Evolutionary conservation across 2,797 vertebrate species (phyloP).

Genomic region (Malurus splendens): DNA sequence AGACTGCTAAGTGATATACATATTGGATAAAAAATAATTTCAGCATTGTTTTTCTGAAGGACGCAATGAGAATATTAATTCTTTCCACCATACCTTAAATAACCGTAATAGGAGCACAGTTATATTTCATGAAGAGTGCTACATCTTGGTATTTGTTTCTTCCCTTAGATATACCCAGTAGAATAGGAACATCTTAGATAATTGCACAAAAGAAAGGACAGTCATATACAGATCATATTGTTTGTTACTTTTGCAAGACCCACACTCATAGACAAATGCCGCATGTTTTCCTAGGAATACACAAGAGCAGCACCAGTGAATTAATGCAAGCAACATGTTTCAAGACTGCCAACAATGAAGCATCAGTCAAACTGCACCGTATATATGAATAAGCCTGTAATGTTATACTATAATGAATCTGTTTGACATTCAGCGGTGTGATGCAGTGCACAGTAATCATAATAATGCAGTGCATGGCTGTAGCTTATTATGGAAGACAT

Average conservation of each 20-base stretch:
- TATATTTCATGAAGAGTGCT: not conserved
- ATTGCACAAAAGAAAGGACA: constrained; percentile 1
- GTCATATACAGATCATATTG: not conserved
- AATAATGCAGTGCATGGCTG: constrained; percentile 21
- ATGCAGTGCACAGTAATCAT: constrained; percentile 17
- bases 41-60: not conserved
- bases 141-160: not conserved
- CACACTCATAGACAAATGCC: not conserved
- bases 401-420: constrained; percentile 16
- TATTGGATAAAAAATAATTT: not conserved
- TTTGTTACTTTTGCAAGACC: constrained; percentile 1
- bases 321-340: constrained; percentile 46
- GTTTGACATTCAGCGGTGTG: constrained; percentile 22
- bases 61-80: not conserved
- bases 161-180: not conserved
- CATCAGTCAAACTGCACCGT: not conserved
- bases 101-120: not conserved
- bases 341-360: constrained; percentile 42
- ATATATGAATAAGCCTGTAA: constrained; percentile 49
- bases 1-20: not conserved
- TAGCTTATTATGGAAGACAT: constrained; percentile 38
- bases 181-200: not conserved
- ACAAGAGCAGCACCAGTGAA: constrained; percentile 30
- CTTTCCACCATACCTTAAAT: not conserved
- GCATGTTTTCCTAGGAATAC: constrained; percentile 4